Evolutionary conservation across 1,140 invertebrate genomes (phyloP).

Genomic region (Drosophila punjabiensis): DNA sequence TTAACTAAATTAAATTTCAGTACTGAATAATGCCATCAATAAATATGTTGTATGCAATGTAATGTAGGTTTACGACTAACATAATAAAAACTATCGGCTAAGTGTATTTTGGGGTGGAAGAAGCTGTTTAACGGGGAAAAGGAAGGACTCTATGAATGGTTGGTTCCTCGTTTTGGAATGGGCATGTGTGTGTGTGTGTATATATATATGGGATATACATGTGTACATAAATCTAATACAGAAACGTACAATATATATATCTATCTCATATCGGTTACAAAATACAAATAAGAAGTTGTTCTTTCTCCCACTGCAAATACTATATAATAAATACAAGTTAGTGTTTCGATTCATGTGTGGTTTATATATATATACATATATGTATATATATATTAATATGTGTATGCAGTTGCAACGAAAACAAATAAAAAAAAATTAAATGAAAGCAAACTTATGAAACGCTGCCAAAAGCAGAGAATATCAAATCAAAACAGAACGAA

Average conservation of each 20-base stretch:
- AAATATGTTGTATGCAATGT: slow-evolving; percentile 25
- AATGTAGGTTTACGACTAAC: slow-evolving; percentile 7
- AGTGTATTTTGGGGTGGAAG: slow-evolving; percentile 19
- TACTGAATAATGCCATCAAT: slow-evolving; percentile 60
- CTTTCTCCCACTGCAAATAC: slow-evolving; percentile 56
- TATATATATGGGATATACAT: slow-evolving; percentile 40
- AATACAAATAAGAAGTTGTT: slow-evolving; percentile 53
- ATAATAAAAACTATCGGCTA: slow-evolving; percentile 23
- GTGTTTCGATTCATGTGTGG: slow-evolving; percentile 10
- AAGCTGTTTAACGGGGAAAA: slow-evolving; percentile 21
- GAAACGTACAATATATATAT: slow-evolving; percentile 32
- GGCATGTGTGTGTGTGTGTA: slow-evolving; percentile 37
- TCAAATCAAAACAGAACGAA: not conserved
- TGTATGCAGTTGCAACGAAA: not conserved
- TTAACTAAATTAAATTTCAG: slow-evolving; percentile 69
- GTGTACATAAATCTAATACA: slow-evolving; percentile 33
- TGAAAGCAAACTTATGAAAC: not conserved
- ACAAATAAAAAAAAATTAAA: not conserved
- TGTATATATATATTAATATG: not conserved
- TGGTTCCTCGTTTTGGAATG: slow-evolving; percentile 62
- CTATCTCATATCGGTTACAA: slow-evolving; percentile 50
- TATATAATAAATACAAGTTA: slow-evolving; percentile 78
- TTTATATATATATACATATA: not conserved
- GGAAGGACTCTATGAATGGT: slow-evolving; percentile 6
- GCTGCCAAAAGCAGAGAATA: slow-evolving; percentile 8